A percentile compares a stretch with the other conserved stretches of the same genome.
phyloP scores from a whole-genome alignment of 2,113 vertebrate species.

The Miniopterus natalensis region DNA sequence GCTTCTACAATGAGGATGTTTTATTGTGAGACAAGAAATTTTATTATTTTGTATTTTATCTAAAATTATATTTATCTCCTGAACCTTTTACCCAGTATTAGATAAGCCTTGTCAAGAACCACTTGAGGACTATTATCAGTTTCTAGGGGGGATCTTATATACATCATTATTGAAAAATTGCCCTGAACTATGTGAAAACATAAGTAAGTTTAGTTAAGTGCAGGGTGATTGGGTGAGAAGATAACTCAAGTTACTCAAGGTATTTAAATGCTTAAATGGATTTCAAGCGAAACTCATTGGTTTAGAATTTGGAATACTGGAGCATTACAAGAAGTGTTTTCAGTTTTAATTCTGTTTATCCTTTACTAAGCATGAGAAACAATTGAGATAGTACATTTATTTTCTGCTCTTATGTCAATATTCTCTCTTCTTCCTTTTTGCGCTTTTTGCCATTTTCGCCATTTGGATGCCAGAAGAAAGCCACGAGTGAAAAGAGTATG shows the following conservation, averaged over 20 bases:
- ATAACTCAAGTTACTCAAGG: neutral
- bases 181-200: neutral
- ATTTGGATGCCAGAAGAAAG: slow-evolving; percentile 12
- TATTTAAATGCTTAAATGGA: neutral
- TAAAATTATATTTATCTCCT: neutral
- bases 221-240: neutral
- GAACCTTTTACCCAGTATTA: neutral
- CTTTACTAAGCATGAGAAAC: neutral
- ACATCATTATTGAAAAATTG: neutral
- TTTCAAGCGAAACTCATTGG: neutral
- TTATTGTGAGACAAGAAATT: neutral
- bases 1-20: neutral
- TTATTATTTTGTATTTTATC: neutral
- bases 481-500: neutral
- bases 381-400: neutral
- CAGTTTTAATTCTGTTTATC: neutral
- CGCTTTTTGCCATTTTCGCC: neutral
- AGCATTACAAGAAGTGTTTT: neutral
- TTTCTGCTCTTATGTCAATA: neutral
- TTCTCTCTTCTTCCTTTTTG: neutral
- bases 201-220: neutral
- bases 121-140: neutral
- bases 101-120: neutral
- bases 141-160: neutral
- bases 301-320: neutral